These are phyloP conservation scores for Drosophila monieri DNA, from an alignment of 2,888 invertebrate genomes.

Conservation along the genomic window DNA sequence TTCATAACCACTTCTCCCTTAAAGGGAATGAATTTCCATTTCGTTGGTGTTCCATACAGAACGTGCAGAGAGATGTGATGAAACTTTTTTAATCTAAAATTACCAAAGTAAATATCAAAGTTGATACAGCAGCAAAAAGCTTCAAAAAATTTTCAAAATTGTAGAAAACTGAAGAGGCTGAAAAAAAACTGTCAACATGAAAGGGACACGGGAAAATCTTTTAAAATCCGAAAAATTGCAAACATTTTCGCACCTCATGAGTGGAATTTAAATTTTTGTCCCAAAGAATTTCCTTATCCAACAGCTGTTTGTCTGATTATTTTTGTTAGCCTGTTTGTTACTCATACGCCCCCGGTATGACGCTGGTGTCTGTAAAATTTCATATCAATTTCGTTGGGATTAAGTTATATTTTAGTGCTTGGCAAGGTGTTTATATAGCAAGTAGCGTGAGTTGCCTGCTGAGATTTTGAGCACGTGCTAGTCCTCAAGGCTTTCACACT, in stretches of 20 bases:
- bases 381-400: conserved; percentile 76
- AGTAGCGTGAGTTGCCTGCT: conserved; percentile 44
- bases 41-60: neutral
- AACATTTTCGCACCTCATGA: conserved; percentile 71
- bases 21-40: conserved; percentile 3
- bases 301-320: neutral
- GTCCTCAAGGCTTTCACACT: conserved; percentile 61
- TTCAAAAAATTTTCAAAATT: conserved; percentile 62
- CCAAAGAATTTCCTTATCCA: conserved; percentile 20
- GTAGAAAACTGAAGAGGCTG: conserved; percentile 16
- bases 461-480: conserved; percentile 73
- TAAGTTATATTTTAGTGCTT: conserved; percentile 77
- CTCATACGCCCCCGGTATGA: conserved; percentile 45
- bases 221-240: conserved; percentile 43
- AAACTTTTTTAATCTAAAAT: conserved; percentile 76
- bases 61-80: conserved; percentile 21
- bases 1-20: conserved; percentile 13
- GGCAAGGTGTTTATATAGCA: conserved; percentile 63
- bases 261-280: conserved; percentile 69
- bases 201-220: conserved; percentile 48
- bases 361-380: conserved; percentile 57
- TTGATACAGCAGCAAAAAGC: conserved; percentile 35
- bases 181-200: conserved; percentile 46
- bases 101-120: conserved; percentile 77
- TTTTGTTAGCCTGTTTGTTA: conserved; percentile 28